phyloP scores from a whole-genome alignment of 2,888 invertebrate genomes.

The Flexamia atlantica region DNA sequence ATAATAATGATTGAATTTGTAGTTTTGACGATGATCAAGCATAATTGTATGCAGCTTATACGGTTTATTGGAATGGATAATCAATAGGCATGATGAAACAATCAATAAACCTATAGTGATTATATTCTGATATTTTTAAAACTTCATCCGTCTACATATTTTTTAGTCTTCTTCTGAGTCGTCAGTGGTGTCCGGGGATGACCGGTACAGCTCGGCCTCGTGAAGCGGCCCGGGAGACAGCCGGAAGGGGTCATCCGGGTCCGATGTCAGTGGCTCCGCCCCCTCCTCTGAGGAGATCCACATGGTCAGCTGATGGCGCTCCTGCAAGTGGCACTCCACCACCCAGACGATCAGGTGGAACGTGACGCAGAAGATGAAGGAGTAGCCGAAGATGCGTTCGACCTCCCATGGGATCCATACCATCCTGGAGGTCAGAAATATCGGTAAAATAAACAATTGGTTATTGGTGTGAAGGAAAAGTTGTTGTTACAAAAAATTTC shows the following conservation, averaged over 20 bases:
- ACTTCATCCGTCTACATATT: no score
- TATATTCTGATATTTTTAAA: no score
- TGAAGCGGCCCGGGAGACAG: not conserved
- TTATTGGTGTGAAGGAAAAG: no score
- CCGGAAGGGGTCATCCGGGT: not conserved
- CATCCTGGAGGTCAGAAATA: constrained; percentile 13
- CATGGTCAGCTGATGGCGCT: not conserved
- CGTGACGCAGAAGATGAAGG: not conserved
- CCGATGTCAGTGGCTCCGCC: not conserved
- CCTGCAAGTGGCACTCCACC: not conserved
- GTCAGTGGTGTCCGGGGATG: not conserved
- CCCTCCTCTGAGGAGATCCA: constrained; percentile 6
- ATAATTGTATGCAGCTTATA: no score
- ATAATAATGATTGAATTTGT: no score
- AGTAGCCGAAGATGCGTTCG: not conserved
- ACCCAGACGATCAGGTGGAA: not conserved
- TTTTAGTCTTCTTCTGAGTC: not conserved
- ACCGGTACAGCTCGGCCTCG: not conserved
- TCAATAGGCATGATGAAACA: no score
- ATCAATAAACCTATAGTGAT: no score
- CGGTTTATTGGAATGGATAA: no score
- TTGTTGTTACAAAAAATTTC: no score
- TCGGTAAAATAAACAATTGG: no score
- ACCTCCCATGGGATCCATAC: constrained; percentile 27
- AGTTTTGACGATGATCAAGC: no score